phyloP scores from a whole-genome alignment of 2,888 invertebrate species.

The Himalopsyche kuldschensis region DNA sequence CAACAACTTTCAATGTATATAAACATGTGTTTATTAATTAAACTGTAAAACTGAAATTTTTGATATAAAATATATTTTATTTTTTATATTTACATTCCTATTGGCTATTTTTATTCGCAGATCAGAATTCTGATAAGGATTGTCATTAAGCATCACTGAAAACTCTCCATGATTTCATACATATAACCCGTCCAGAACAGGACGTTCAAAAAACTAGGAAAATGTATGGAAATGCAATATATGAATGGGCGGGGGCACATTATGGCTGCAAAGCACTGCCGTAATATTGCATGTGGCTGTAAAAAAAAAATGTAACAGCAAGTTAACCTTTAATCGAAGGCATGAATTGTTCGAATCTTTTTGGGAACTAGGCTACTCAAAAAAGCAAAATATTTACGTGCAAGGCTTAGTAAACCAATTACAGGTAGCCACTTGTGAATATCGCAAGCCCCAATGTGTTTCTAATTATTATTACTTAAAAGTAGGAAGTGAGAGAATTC shows the following conservation, averaged over 20 bases:
- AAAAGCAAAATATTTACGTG: not conserved
- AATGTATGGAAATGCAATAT: not conserved
- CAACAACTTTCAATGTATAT: too few relatives aligned
- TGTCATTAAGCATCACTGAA: too few relatives aligned
- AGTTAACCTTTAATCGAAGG: not conserved
- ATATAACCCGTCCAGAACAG: not conserved
- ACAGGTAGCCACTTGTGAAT: too few relatives aligned
- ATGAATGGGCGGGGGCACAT: not conserved
- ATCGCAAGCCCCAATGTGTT: not conserved
- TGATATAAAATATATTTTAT: too few relatives aligned
- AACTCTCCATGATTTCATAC: too few relatives aligned
- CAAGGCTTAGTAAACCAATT: too few relatives aligned
- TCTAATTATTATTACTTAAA: not conserved
- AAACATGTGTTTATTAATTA: too few relatives aligned
- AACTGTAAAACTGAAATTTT: too few relatives aligned
- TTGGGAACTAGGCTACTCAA: not conserved
- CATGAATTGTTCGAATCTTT: not conserved
- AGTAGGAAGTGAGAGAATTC: not conserved
- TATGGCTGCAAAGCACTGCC: not conserved
- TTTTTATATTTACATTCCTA: too few relatives aligned
- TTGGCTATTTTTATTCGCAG: too few relatives aligned
- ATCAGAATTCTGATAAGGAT: too few relatives aligned
- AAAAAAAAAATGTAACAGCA: not conserved
- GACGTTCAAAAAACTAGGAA: not conserved
- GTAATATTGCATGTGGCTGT: not conserved